phyloP scores from a whole-genome alignment of 2,797 vertebrate species.

The Delichon dasypus region DNA sequence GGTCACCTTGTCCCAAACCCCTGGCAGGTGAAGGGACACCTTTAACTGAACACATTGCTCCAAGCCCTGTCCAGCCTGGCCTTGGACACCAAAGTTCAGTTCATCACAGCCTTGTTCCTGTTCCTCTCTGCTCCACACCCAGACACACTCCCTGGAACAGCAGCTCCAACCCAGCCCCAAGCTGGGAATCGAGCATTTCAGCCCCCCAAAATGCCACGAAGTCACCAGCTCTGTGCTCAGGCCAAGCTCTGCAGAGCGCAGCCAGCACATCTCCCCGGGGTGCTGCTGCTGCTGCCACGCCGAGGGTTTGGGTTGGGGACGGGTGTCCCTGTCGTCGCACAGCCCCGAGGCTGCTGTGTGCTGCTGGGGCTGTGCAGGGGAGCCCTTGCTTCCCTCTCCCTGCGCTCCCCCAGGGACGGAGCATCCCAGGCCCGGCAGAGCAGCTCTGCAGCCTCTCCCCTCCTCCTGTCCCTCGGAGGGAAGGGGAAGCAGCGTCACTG shows the following conservation, averaged over 20 bases:
- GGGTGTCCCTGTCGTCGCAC: background rate
- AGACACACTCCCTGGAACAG: background rate
- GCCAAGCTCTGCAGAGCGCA: fast-evolving
- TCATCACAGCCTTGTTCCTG: fast-evolving
- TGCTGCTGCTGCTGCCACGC: background rate
- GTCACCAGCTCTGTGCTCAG: background rate
- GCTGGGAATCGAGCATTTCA: background rate
- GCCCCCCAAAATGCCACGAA: fast-evolving
- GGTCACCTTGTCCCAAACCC: background rate
- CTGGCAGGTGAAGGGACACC: background rate
- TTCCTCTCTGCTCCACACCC: background rate
- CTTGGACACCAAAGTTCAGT: background rate
- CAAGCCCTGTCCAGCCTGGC: background rate
- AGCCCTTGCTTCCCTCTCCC: background rate
- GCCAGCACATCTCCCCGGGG: background rate
- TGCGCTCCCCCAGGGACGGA: fast-evolving
- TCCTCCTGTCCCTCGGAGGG: background rate
- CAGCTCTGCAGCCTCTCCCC: background rate
- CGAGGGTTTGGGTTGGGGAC: fast-evolving
- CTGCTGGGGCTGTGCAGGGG: background rate
- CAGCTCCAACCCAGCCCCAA: background rate
- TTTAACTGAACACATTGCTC: background rate
- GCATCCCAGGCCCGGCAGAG: fast-evolving
- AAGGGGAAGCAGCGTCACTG: constrained; percentile 7
- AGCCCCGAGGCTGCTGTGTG: fast-evolving